phyloP scores from a whole-genome alignment of 2,113 vertebrate species.

The Terrapene triunguis region DNA sequence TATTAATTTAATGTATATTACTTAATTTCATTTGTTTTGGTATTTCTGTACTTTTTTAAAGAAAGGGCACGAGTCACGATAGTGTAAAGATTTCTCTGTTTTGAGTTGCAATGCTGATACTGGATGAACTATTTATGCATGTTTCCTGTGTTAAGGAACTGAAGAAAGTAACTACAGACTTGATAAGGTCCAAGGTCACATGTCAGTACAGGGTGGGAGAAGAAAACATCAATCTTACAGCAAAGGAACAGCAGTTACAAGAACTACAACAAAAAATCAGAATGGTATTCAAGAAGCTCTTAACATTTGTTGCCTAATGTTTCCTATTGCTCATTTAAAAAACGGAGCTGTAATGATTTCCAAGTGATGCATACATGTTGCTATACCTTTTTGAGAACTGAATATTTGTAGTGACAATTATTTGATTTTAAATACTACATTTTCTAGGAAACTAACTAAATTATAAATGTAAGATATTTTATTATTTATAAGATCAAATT shows the following conservation, averaged over 20 bases:
- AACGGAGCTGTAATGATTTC: background rate
- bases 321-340: background rate
- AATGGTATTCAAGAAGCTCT: slow-evolving; percentile 83
- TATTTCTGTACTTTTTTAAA: slow-evolving; percentile 48
- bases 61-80: slow-evolving; percentile 1
- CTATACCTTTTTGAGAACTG: background rate
- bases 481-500: background rate
- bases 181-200: slow-evolving; percentile 88
- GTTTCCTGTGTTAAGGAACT: slow-evolving; percentile 87
- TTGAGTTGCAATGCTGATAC: slow-evolving; percentile 65
- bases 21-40: slow-evolving; percentile 27
- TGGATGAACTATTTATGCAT: slow-evolving; percentile 72
- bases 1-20: background rate
- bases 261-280: slow-evolving; percentile 87
- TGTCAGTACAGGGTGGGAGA: slow-evolving; percentile 80
- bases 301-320: slow-evolving; percentile 34
- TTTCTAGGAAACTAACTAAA: background rate
- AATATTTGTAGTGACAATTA: background rate
- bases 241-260: slow-evolving; percentile 86
- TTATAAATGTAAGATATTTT: background rate
- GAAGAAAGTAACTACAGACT: slow-evolving; percentile 85
- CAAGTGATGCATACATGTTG: background rate
- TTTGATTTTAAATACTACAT: background rate
- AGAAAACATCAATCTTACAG: slow-evolving; percentile 77
- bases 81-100: slow-evolving; percentile 69